A percentile compares a stretch with the other conserved stretches of the same genome.
Evolutionary conservation across 2,797 vertebrate species (phyloP).

Genomic region (Gila robusta): DNA sequence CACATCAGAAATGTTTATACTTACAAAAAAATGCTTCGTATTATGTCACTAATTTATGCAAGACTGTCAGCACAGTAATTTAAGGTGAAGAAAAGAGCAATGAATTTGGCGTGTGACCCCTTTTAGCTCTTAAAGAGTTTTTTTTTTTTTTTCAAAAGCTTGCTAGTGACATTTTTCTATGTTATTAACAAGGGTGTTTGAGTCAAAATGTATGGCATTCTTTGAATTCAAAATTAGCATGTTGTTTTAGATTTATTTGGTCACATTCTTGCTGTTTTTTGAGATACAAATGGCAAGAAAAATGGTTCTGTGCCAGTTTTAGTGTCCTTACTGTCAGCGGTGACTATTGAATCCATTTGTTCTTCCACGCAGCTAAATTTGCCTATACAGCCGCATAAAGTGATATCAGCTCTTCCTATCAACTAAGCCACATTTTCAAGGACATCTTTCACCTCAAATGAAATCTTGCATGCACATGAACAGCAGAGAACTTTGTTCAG

Average conservation of each 20-base stretch:
- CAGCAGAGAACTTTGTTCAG: constrained; percentile 2
- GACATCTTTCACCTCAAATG: constrained; percentile 45
- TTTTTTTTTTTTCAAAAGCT: neutral
- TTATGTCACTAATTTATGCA: constrained; percentile 24
- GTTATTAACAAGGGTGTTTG: neutral
- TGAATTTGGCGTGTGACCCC: neutral
- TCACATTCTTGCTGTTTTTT: constrained; percentile 16
- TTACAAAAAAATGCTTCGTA: constrained; percentile 14
- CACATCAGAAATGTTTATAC: constrained; percentile 31
- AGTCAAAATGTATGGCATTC: neutral
- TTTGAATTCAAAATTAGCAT: constrained; percentile 6
- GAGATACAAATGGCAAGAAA: constrained; percentile 11
- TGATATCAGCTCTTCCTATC: constrained; percentile 34
- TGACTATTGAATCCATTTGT: constrained; percentile 11
- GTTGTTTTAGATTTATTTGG: constrained; percentile 9
- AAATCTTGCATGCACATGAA: constrained; percentile 4
- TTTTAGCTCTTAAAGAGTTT: constrained; percentile 2
- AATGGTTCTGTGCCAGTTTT: neutral
- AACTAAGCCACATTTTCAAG: constrained; percentile 49
- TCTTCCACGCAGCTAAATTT: neutral
- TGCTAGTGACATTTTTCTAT: neutral
- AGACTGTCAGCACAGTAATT: constrained; percentile 1
- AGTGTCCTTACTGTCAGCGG: constrained; percentile 15
- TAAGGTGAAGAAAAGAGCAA: constrained; percentile 23
- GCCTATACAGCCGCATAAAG: neutral